These are phyloP conservation scores for Phalacrocorax pelagicus DNA, from an alignment of 2,113 vertebrate species.

Conservation along the genomic window DNA sequence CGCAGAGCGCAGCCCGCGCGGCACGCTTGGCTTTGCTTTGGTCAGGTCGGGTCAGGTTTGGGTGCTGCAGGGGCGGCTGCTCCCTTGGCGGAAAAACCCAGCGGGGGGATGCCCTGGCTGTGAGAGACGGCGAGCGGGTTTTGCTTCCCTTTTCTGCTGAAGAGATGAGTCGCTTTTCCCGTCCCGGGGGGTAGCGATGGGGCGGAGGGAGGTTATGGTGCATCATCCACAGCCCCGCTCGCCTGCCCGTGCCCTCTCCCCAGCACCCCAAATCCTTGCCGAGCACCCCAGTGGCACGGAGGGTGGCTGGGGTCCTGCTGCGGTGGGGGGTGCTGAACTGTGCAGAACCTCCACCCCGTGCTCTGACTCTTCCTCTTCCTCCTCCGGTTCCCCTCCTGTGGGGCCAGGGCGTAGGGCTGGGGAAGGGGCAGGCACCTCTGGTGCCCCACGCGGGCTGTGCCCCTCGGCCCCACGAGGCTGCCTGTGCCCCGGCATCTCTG, in stretches of 20 bases:
- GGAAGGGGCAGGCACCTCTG: background rate
- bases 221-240: background rate
- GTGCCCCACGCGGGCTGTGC: background rate
- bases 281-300: background rate
- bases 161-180: background rate
- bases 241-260: background rate
- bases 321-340: background rate
- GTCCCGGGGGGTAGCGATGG: background rate
- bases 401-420: background rate
- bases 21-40: background rate
- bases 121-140: background rate
- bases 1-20: fast-evolving
- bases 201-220: background rate
- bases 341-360: background rate
- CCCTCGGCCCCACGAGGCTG: background rate
- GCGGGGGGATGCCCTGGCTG: background rate
- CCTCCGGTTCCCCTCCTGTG: background rate
- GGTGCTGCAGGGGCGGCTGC: background rate
- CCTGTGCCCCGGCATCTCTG: fast-evolving
- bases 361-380: background rate
- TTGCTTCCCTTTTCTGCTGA: constrained; percentile 35
- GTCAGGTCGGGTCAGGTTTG: background rate
- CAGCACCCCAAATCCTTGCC: background rate
- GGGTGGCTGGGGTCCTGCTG: background rate
- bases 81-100: background rate